A percentile compares a stretch with the other conserved stretches of the same genome.
Evolutionary conservation across 2,888 invertebrate species (phyloP).

Genomic region (Cylloceria caligata): DNA sequence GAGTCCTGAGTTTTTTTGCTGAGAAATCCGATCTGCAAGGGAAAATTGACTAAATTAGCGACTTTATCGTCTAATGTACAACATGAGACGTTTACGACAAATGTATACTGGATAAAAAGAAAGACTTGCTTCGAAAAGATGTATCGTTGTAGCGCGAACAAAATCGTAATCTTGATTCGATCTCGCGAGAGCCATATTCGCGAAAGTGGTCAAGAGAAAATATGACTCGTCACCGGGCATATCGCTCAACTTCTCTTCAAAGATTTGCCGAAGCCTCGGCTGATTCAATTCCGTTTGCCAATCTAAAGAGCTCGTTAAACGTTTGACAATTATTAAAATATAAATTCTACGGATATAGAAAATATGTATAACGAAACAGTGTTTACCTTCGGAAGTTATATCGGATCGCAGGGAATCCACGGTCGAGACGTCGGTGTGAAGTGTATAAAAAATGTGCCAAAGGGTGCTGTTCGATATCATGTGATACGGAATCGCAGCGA

Average conservation of each 20-base stretch:
- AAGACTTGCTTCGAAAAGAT: constrained; percentile 88
- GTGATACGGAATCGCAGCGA: constrained; percentile 90
- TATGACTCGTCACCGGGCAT: constrained; percentile 91
- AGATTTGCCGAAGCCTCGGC: constrained; percentile 85
- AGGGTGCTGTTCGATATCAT: constrained; percentile 86
- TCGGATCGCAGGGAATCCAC: constrained; percentile 74
- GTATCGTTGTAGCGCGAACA: constrained; percentile 88
- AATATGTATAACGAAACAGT: background rate
- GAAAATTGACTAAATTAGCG: constrained; percentile 32
- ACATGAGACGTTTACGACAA: background rate
- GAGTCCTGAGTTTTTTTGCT: constrained; percentile 89
- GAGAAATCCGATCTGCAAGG: constrained; percentile 90
- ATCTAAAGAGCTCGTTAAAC: constrained; percentile 78
- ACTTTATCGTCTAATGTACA: background rate
- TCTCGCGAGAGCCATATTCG: constrained; percentile 91
- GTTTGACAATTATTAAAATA: background rate
- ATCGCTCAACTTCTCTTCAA: constrained; percentile 88
- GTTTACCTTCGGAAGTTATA: constrained; percentile 63
- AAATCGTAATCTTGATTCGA: constrained; percentile 87
- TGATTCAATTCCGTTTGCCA: constrained; percentile 85
- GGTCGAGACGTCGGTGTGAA: constrained; percentile 86
- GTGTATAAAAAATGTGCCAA: constrained; percentile 89
- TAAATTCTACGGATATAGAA: background rate
- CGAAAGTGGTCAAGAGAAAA: constrained; percentile 91
- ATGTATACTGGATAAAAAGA: background rate